A percentile compares a stretch with the other conserved stretches of the same genome.
Conservation (phyloP, 2,113 vertebrate genomes). For the Corythornis vintsioides region DNA sequence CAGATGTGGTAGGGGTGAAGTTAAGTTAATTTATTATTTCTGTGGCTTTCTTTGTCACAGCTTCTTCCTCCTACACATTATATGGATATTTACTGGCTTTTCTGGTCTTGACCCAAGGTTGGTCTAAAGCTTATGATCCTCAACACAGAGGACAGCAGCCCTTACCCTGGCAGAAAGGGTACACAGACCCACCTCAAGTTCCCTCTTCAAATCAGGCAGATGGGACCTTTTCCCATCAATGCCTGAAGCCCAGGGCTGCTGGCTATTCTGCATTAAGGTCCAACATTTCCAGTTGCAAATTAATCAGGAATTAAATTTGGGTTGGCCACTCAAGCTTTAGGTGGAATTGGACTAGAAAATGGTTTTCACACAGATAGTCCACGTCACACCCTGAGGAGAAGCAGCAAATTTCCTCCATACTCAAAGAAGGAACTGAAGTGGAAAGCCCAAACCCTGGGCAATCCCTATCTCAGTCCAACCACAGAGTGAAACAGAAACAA, state of each 20-base stretch:
- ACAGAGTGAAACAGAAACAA: neutral
- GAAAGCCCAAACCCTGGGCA: neutral
- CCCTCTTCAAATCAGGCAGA: neutral
- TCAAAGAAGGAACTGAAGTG: slow-evolving; percentile 29
- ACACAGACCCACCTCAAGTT: neutral
- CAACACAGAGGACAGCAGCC: neutral
- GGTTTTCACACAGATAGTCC: neutral
- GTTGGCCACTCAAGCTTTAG: neutral
- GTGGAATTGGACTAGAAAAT: neutral
- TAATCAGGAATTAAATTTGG: neutral
- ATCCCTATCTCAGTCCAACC: neutral
- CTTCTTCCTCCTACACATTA: neutral
- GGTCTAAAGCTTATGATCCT: neutral
- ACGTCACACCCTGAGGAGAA: neutral
- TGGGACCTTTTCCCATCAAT: neutral
- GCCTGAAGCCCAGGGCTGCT: neutral
- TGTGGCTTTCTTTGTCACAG: neutral
- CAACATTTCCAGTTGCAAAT: neutral
- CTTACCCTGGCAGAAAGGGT: neutral
- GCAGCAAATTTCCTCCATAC: neutral
- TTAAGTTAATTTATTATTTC: neutral
- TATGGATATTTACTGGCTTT: neutral
- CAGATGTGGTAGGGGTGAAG: neutral
- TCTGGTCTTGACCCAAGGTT: neutral
- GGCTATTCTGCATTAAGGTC: neutral